These are phyloP conservation scores for Oncorhynchus nerka DNA, from an alignment of 2,113 vertebrate genomes.

Conservation along the genomic window DNA sequence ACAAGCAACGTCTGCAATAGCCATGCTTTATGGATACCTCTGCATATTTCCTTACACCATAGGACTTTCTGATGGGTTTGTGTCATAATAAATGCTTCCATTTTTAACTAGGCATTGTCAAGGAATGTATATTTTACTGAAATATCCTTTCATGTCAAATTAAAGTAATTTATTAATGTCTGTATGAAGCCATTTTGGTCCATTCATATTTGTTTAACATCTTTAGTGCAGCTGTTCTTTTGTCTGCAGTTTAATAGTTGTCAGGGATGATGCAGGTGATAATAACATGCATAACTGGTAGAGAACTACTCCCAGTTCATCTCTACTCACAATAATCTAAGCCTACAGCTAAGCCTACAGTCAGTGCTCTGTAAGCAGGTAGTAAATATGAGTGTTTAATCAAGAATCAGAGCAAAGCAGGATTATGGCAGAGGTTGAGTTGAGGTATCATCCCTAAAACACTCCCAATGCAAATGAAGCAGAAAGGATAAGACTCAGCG, in stretches of 20 bases:
- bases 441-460: conserved; percentile 45
- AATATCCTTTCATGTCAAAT: conserved; percentile 21
- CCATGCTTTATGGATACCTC: conserved; percentile 44
- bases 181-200: no score
- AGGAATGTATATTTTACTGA: conserved; percentile 17
- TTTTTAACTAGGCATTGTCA: conserved; percentile 28
- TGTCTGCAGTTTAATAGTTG: conserved; percentile 33
- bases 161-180: conserved; percentile 32
- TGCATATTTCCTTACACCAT: conserved; percentile 38
- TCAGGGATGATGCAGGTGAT: conserved; percentile 41
- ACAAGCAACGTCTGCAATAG: conserved; percentile 52
- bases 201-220: no score
- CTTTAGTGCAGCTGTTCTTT: no score
- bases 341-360: conserved; percentile 16
- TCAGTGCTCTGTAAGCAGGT: conserved; percentile 24
- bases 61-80: conserved; percentile 27
- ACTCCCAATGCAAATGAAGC: conserved; percentile 43
- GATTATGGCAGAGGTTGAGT: conserved; percentile 39
- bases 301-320: conserved; percentile 38
- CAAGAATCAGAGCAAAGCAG: conserved; percentile 14
- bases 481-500: not conserved
- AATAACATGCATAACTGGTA: conserved; percentile 37
- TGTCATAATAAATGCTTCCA: conserved; percentile 21
- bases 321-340: conserved; percentile 21
- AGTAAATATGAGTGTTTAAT: conserved; percentile 42